These are phyloP conservation scores for Agrochola lota DNA, from an alignment of 2,888 invertebrate species.

Conservation along the genomic window DNA sequence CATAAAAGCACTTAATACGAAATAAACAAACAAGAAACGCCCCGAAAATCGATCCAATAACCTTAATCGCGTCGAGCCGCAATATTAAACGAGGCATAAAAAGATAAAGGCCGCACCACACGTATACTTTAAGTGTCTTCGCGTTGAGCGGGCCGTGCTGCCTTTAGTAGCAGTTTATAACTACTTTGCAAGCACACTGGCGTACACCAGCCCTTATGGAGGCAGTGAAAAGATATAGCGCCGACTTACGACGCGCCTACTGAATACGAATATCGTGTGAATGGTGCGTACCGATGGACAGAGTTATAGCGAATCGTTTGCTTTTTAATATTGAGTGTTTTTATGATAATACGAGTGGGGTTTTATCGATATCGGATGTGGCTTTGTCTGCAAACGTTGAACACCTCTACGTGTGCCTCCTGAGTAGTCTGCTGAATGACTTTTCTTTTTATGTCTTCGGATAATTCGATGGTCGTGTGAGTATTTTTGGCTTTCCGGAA, in stretches of 20 bases:
- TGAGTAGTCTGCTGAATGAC: slow-evolving; percentile 48
- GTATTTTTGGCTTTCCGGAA: slow-evolving; percentile 25
- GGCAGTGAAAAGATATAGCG: slow-evolving; percentile 86
- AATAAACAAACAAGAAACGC: slow-evolving; percentile 74
- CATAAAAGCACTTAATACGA: slow-evolving; percentile 72
- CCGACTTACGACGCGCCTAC: slow-evolving; percentile 74
- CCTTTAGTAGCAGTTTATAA: slow-evolving; percentile 83
- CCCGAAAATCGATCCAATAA: slow-evolving; percentile 74
- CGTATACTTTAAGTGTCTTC: slow-evolving; percentile 76
- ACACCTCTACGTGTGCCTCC: slow-evolving; percentile 68
- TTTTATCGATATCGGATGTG: slow-evolving; percentile 75
- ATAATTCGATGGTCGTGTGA: slow-evolving; percentile 41
- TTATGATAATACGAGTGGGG: slow-evolving; percentile 78
- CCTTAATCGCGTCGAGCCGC: slow-evolving; percentile 75
- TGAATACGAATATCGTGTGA: slow-evolving; percentile 86
- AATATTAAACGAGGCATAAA: slow-evolving; percentile 77
- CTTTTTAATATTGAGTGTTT: slow-evolving; percentile 85
- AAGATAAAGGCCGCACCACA: slow-evolving; percentile 78
- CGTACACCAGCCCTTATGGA: slow-evolving; percentile 80
- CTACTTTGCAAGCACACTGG: slow-evolving; percentile 81
- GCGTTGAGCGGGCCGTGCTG: slow-evolving; percentile 69
- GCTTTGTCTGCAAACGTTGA: slow-evolving; percentile 71
- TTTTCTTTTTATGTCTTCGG: slow-evolving; percentile 53
- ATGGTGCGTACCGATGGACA: slow-evolving; percentile 79
- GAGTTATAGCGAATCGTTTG: slow-evolving; percentile 79